A percentile compares a stretch with the other conserved stretches of the same genome.
phyloP scores from a whole-genome alignment of 1,140 invertebrate genomes.

The Proctacanthus coquilletti region DNA sequence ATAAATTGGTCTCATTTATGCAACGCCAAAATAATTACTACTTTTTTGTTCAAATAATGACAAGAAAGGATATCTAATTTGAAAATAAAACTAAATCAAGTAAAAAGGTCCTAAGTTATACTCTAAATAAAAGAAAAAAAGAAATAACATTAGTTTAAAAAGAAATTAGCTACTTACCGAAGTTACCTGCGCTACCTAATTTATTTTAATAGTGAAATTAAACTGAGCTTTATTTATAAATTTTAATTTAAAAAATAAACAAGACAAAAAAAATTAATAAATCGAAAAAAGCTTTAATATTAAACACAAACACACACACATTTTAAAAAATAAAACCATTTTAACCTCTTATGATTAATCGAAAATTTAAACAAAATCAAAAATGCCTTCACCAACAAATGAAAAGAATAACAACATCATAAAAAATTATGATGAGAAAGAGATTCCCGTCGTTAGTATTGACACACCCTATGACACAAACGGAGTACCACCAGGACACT shows the following conservation, averaged over 20 bases:
- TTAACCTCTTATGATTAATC: neutral
- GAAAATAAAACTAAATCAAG: slow-evolving; percentile 9
- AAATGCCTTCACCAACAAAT: neutral
- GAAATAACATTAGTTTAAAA: too few species aligned
- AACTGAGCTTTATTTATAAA: too few species aligned
- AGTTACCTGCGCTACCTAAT: too few species aligned
- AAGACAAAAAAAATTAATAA: too few species aligned
- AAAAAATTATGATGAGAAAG: too few species aligned
- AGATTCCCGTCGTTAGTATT: too few species aligned
- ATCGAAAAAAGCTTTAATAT: too few species aligned
- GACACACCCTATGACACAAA: too few species aligned
- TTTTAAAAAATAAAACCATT: neutral
- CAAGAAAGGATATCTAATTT: slow-evolving; percentile 9
- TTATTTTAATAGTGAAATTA: too few species aligned
- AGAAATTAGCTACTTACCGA: too few species aligned
- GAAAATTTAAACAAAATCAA: slow-evolving; percentile 1
- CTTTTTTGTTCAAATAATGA: slow-evolving; percentile 6
- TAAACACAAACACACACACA: neutral
- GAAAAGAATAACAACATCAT: slow-evolving; percentile 1
- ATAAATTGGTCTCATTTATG: slow-evolving; percentile 1
- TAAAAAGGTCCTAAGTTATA: slow-evolving; percentile 17
- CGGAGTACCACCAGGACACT: slow-evolving; percentile 12
- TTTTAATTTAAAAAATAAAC: too few species aligned
- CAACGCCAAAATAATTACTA: slow-evolving; percentile 5
- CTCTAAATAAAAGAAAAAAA: too few species aligned